Evolutionary conservation across 1,140 invertebrate genomes (phyloP).

Genomic region (Bombus fervidus): DNA sequence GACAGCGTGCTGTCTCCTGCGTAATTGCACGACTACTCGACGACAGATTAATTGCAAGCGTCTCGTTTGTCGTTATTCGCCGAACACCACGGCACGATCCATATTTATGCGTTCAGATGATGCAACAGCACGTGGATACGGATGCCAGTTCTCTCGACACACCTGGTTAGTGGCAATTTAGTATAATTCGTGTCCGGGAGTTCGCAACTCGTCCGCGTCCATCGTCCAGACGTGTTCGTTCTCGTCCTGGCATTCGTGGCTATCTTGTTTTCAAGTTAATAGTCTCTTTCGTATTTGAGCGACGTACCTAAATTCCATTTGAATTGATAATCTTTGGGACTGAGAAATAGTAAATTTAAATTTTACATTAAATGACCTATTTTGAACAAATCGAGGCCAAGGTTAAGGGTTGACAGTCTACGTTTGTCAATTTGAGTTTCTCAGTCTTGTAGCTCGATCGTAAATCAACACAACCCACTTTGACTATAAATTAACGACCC

Average conservation of each 20-base stretch:
- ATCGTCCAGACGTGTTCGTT: background rate
- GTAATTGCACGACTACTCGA: slow-evolving; percentile 39
- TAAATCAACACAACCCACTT: background rate
- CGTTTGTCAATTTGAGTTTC: background rate
- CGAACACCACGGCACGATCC: slow-evolving; percentile 59
- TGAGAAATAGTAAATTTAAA: background rate
- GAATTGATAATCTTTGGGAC: background rate
- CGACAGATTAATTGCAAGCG: slow-evolving; percentile 71
- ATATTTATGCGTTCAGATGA: slow-evolving; percentile 69
- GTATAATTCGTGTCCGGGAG: slow-evolving; percentile 37
- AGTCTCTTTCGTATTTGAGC: background rate
- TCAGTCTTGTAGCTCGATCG: background rate
- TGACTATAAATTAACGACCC: too few species aligned
- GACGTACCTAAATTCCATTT: too few species aligned
- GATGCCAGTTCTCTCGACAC: slow-evolving; percentile 18
- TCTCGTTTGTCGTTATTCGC: slow-evolving; percentile 69
- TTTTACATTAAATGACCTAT: background rate
- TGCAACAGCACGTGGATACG: slow-evolving; percentile 50
- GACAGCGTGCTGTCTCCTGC: background rate
- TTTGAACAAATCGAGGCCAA: background rate
- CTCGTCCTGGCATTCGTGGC: background rate
- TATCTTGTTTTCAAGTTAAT: background rate
- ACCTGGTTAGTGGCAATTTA: slow-evolving; percentile 46
- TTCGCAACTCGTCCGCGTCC: background rate
- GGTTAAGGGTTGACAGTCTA: background rate